phyloP scores from a whole-genome alignment of 1,140 invertebrate species.

The Chionoecetes opilio region DNA sequence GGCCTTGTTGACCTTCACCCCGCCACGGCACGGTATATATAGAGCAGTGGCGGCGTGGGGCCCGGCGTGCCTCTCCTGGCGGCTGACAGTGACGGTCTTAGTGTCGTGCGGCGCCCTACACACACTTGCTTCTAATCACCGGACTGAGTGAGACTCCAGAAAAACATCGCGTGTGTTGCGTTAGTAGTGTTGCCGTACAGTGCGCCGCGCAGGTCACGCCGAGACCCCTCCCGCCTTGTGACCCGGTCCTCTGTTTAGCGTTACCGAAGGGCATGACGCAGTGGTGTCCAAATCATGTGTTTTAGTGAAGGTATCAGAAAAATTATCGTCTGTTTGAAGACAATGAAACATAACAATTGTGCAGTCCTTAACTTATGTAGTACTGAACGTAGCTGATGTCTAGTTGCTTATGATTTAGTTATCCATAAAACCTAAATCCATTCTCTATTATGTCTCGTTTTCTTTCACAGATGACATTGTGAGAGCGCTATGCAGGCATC shows the following conservation, averaged over 20 bases:
- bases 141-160: not conserved
- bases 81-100: too few species aligned
- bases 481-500: conserved; percentile 3
- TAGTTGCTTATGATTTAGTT: too few species aligned
- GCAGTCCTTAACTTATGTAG: not conserved
- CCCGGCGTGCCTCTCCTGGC: not conserved
- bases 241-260: too few species aligned
- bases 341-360: not conserved
- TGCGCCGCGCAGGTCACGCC: too few species aligned
- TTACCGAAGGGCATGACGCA: too few species aligned
- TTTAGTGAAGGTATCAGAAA: not conserved
- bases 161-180: too few species aligned
- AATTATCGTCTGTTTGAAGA: not conserved
- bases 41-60: not conserved
- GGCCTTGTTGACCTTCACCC: not conserved
- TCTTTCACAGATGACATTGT: conserved; percentile 29
- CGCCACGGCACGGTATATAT: not conserved
- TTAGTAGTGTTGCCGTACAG: too few species aligned
- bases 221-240: too few species aligned
- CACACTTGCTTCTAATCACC: not conserved
- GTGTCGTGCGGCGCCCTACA: not conserved
- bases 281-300: too few species aligned
- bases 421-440: not conserved
- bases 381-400: too few species aligned
- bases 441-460: conserved; percentile 5